These are phyloP conservation scores for Pardalotus punctatus DNA, from an alignment of 2,113 vertebrate genomes.

Conservation along the genomic window DNA sequence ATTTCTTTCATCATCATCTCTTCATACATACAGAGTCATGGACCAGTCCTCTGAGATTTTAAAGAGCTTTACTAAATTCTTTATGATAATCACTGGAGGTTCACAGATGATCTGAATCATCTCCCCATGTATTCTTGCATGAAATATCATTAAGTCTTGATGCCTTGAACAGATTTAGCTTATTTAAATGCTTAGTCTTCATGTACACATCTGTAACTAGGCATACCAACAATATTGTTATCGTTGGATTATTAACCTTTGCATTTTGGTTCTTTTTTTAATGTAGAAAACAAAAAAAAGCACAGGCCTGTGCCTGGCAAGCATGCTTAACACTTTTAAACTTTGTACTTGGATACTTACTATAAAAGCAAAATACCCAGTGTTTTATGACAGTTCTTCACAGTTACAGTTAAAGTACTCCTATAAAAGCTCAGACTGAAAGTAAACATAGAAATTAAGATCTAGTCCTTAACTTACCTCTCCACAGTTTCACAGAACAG, in stretches of 20 bases:
- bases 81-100: not conserved
- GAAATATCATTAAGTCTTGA: not conserved
- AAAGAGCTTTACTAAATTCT: not conserved
- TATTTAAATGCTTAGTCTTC: not conserved
- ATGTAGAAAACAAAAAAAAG: not conserved
- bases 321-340: not conserved
- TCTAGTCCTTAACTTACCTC: conserved; percentile 75
- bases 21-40: not conserved
- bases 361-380: not conserved
- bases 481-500: conserved; percentile 98
- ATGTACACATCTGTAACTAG: not conserved
- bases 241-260: not conserved
- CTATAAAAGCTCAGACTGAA: not conserved
- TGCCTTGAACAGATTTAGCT: not conserved
- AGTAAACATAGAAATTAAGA: not conserved
- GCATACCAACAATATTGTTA: not conserved
- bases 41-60: not conserved
- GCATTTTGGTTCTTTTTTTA: not conserved
- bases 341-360: not conserved
- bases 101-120: not conserved
- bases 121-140: not conserved
- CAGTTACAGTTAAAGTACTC: not conserved
- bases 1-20: not conserved
- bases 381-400: not conserved
- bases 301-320: not conserved